These are phyloP conservation scores for Eupelmus urozonus DNA, from an alignment of 2,888 invertebrate species.

Conservation along the genomic window DNA sequence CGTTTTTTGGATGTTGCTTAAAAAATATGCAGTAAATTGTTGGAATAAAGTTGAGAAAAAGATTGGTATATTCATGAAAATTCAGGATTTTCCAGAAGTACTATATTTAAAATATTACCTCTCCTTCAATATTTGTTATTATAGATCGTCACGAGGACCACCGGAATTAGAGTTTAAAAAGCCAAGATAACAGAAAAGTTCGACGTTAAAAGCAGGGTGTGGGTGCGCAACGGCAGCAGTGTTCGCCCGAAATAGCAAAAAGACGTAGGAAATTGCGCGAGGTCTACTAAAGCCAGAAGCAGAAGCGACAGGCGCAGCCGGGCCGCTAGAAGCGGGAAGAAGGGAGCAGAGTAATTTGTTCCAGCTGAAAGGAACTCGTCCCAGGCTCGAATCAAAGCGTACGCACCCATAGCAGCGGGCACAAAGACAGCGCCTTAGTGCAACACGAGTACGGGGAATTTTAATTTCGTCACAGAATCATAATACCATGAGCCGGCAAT, in stretches of 20 bases:
- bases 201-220: slow-evolving; percentile 6
- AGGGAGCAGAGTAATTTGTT: slow-evolving; percentile 41
- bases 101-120: too few relatives aligned
- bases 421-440: slow-evolving; percentile 10
- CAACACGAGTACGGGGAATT: slow-evolving; percentile 51
- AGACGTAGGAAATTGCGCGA: background rate
- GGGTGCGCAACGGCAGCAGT: background rate
- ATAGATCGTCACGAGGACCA: too few relatives aligned
- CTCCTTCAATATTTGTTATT: too few relatives aligned
- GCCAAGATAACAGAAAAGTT: background rate
- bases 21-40: too few relatives aligned
- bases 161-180: too few relatives aligned
- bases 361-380: slow-evolving; percentile 32
- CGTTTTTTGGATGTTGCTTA: too few relatives aligned
- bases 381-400: background rate
- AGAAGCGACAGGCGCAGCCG: too few relatives aligned
- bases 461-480: slow-evolving; percentile 48
- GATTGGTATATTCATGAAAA: too few relatives aligned
- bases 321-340: background rate
- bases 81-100: too few relatives aligned
- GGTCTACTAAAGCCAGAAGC: too few relatives aligned
- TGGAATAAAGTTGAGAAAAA: too few relatives aligned
- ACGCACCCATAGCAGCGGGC: background rate
- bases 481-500: slow-evolving; percentile 33
- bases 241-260: too few relatives aligned